Percentiles rank a stretch among this genome's conserved stretches.
Conservation (phyloP, 2,113 vertebrate species). For the Malurus cyaneus region DNA sequence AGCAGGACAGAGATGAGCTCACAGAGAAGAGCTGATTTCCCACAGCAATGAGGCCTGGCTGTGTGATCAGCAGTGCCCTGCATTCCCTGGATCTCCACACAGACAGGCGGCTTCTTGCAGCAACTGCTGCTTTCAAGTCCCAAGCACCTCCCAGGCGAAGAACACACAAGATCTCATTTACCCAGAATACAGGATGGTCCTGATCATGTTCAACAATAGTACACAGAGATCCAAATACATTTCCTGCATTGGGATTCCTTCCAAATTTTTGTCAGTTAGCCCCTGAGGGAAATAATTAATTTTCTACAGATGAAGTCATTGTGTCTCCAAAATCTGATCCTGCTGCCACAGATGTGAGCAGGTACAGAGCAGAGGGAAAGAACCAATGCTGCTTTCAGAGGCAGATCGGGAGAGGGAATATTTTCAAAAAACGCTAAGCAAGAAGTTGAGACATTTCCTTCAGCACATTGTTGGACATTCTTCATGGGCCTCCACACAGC, state of each 20-base stretch:
- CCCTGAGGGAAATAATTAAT: neutral
- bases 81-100: neutral
- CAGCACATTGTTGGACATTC: neutral
- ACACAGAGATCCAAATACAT: conserved; percentile 8
- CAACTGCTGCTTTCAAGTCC: conserved; percentile 6
- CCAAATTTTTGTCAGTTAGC: neutral
- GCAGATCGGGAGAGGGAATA: neutral
- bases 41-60: neutral
- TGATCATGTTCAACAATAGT: neutral
- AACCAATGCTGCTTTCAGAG: neutral
- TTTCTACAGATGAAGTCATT: conserved; percentile 32
- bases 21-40: neutral
- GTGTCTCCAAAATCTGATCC: neutral
- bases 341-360: neutral
- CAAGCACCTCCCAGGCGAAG: neutral
- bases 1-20: neutral
- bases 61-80: neutral
- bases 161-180: conserved; percentile 50
- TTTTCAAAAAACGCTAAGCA: neutral
- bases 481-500: neutral
- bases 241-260: conserved; percentile 20
- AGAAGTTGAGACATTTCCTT: neutral
- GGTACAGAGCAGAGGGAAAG: neutral
- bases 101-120: neutral
- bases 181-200: conserved; percentile 21